These are phyloP conservation scores for Caenorhabditis sp. DNA, from an alignment of 2,888 invertebrate species.

Conservation along the genomic window DNA sequence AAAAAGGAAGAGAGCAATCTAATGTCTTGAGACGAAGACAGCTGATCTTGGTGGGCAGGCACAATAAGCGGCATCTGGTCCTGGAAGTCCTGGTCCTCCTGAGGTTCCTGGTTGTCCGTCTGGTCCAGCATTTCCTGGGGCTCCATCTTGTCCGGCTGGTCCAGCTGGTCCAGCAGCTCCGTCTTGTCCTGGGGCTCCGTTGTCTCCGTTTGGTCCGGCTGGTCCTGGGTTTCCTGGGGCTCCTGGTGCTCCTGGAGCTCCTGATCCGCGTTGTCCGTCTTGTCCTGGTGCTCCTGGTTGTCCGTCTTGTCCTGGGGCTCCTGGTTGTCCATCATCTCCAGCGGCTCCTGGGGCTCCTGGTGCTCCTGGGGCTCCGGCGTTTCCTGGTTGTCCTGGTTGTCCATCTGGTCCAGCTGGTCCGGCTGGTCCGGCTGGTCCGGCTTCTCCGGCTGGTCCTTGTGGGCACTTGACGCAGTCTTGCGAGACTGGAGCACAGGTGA, in stretches of 20 bases:
- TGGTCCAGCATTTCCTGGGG: conserved; percentile 49
- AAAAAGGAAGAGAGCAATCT: conserved; percentile 53
- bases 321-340: conserved; percentile 53
- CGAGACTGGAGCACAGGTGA: conserved; percentile 57
- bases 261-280: conserved; percentile 46
- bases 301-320: conserved; percentile 55
- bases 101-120: conserved; percentile 49
- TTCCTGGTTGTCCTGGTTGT: conserved; percentile 50
- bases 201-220: conserved; percentile 43
- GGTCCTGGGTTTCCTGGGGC: conserved; percentile 49
- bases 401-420: conserved; percentile 63
- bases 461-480: conserved; percentile 65
- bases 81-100: conserved; percentile 53
- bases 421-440: conserved; percentile 58
- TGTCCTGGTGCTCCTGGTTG: conserved; percentile 53
- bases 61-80: too few species aligned
- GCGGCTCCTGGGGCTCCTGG: conserved; percentile 55
- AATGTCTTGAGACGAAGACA: too few species aligned
- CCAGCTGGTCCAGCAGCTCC: conserved; percentile 49
- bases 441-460: conserved; percentile 61
- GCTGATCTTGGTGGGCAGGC: too few species aligned
- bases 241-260: conserved; percentile 54
- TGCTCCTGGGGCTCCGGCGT: conserved; percentile 55
- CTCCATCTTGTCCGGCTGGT: conserved; percentile 42
- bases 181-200: conserved; percentile 41